A percentile compares a stretch with the other conserved stretches of the same genome.
These are phyloP conservation scores for Monopterus albus DNA, from an alignment of 2,113 vertebrate genomes.

Conservation along the genomic window DNA sequence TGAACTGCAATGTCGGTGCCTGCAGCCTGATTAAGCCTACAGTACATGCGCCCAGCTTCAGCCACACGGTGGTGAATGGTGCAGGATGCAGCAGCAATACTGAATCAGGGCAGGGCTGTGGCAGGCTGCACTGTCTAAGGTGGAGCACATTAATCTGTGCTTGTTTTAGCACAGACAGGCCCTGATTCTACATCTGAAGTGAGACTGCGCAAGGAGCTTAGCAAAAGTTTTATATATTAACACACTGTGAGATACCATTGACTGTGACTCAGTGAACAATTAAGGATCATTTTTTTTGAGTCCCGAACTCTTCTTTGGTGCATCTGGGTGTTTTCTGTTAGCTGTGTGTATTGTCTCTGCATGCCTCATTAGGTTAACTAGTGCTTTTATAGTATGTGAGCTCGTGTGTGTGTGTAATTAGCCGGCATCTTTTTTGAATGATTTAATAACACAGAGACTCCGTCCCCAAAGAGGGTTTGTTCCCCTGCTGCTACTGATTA, in stretches of 20 bases:
- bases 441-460: background rate
- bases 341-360: slow-evolving; percentile 1
- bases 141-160: background rate
- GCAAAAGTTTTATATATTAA: background rate
- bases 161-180: slow-evolving; percentile 25
- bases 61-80: slow-evolving; percentile 19
- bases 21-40: slow-evolving; percentile 8
- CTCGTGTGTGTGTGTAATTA: slow-evolving; percentile 16
- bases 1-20: slow-evolving; percentile 32
- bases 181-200: slow-evolving; percentile 20
- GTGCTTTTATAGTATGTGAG: slow-evolving; percentile 21
- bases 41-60: slow-evolving; percentile 20
- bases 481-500: background rate
- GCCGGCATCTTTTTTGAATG: slow-evolving; percentile 11
- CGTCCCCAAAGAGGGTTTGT: background rate
- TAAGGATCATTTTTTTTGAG: background rate
- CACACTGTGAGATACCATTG: background rate
- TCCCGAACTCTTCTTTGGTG: background rate
- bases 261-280: too few relatives aligned
- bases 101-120: slow-evolving; percentile 6
- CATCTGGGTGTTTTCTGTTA: background rate
- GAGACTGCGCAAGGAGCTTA: slow-evolving; percentile 13
- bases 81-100: slow-evolving; percentile 30
- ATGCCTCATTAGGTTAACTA: slow-evolving; percentile 15
- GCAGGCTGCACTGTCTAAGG: background rate